phyloP scores from a whole-genome alignment of 2,888 invertebrate genomes.

The Entomobrya proxima region DNA sequence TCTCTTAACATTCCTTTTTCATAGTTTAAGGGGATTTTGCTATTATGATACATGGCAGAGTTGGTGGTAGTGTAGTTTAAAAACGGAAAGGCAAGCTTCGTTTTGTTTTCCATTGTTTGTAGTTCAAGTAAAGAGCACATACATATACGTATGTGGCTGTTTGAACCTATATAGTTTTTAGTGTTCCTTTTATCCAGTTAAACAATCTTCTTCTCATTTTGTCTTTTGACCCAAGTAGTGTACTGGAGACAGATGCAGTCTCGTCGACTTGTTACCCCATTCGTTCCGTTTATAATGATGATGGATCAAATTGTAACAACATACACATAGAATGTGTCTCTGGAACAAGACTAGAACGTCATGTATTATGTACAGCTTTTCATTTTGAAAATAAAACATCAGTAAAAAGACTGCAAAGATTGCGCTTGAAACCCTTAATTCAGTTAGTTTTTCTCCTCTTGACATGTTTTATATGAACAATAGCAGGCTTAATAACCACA shows the following conservation, averaged over 20 bases:
- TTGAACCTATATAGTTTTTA: too few relatives aligned
- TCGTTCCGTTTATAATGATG: background rate
- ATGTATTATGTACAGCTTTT: too few relatives aligned
- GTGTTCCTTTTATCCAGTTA: background rate
- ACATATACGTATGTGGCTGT: too few relatives aligned
- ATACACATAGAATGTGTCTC: conserved; percentile 41
- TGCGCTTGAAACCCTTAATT: too few relatives aligned
- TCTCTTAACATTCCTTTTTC: conserved; percentile 11
- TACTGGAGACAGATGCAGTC: conserved; percentile 3
- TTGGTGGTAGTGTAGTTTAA: background rate
- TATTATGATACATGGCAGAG: background rate
- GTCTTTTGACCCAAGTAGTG: background rate
- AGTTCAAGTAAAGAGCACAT: background rate
- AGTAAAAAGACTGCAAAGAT: too few relatives aligned
- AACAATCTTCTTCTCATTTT: conserved; percentile 29
- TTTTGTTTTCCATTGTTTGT: conserved; percentile 6
- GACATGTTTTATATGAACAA: too few relatives aligned
- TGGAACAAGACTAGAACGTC: conserved; percentile 21
- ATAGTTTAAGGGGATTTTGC: background rate
- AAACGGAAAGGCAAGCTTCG: conserved; percentile 15
- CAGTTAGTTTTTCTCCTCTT: too few relatives aligned
- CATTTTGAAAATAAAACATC: too few relatives aligned
- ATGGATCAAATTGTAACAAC: conserved; percentile 33
- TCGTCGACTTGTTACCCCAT: background rate
- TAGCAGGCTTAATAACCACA: too few relatives aligned